Evolutionary conservation across 2,113 vertebrate species (phyloP), one percentile per base, ranked within the genome.

Genomic region (Protobothrops flavoviridis): DNA sequence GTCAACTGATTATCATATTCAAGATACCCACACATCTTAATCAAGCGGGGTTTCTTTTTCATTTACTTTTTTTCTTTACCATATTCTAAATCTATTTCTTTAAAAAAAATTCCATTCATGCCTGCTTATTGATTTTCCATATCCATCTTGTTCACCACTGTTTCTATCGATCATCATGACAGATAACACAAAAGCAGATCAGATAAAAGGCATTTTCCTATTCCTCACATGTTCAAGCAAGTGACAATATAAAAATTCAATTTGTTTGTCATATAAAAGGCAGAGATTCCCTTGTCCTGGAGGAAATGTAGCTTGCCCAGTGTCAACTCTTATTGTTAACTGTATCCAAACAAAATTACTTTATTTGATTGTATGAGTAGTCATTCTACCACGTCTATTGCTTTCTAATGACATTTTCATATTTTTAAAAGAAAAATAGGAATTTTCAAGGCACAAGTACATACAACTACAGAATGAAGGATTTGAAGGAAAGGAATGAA

Each of bases 391-490:
- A 81, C 39, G 43, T 43, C 20, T 81, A 43, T 81, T 43, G 74
- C 33, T 43, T 81, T 81, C 74, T 43, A 81, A 94, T 52, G 88
- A 11, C 90, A 90, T 95, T 88, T 89, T 33, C 55, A 94, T 91
- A 93, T 85, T 91, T 87, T 85, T 26, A 85, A 90, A 94, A 97
- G 96, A 96, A 95, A 94, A 97, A 97, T 89, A 97, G 95, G 94
- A 96, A 97, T 93, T 96, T 93, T 53, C 95, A 0, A 69, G 96
- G 95, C 59, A 90, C 96, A 33, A 92, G 95, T 94, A 97, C 94
- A 81, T 97, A 95, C 56, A 96, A 91, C 69, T 98, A 97, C 91
- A 96, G 95, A 94, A 95, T 98, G 50, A 97, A 96, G 93, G 92
- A 93, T 5, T 9, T 52, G 4, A 57, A 86, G 15, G 33, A 15